Base-by-base conservation (phyloP, 2,113 vertebrate species). In the Synodontis membranacea region DNA sequence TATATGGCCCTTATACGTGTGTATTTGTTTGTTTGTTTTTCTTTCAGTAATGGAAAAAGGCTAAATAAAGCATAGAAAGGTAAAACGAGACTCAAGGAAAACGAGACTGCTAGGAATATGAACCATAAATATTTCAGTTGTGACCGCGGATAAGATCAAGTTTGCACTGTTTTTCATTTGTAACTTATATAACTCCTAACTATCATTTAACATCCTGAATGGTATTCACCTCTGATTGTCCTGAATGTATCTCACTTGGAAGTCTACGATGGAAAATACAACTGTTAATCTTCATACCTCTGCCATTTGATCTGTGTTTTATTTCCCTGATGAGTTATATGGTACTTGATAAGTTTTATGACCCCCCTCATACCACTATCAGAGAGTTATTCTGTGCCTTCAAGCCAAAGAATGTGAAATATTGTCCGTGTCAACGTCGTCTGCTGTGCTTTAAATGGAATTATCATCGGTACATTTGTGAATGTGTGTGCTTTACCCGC, bases 61-160 rank as follows among this genome's bases (percentile, higher is more conserved):
- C 44, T 88, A 85, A 82, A 88, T 78, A 88, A 86, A 83, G 56
- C n/a, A 52, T 50, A 58, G 68, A 28, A 72, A 76, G 39, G 19
- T 34, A 44, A 64, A 70, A 4, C 60, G 48, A 86, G n/a, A 78
- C 4, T 64, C 12, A 74, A 2, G 6, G 21, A 19, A 6, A 74
- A 74, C 28, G 21, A n/a, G 4, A 75, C 4, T 11, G 10, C 46
- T 74, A 10, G 72, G 42, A 48, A 75, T 48, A 44, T n/a, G 12
- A n/a, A 46, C 2, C 1, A 15, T 48, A 48, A 14, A 75, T 14
- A 1, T 25, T 42, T 44, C 37, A 72, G 11, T 42, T 72, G 4
- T 28, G 14, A 17, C n/a, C 23, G 48, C 3, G 3, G 25, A 28
- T 46, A 5, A 48, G 42, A n/a, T 75, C 3, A 48, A 39, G 68